phyloP scores from a whole-genome alignment of 2,888 invertebrate genomes.

The Pharmacophagus antenor region DNA sequence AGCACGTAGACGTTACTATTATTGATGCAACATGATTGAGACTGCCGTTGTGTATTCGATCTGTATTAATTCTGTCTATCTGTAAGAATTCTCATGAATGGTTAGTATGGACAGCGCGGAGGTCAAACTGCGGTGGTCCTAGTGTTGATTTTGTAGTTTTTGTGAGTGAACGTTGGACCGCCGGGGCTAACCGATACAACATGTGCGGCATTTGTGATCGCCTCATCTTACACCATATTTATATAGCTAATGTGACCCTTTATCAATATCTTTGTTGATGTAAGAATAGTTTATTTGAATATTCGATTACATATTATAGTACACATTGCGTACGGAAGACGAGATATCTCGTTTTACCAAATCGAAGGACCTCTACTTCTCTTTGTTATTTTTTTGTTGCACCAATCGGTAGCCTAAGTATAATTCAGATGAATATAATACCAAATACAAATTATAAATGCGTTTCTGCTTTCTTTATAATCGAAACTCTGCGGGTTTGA shows the following conservation, averaged over 20 bases:
- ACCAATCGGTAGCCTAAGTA: too few species aligned
- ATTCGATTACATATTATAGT: too few species aligned
- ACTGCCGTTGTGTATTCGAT: conserved; percentile 1
- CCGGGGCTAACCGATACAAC: conserved; percentile 2
- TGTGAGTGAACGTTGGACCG: conserved; percentile 11
- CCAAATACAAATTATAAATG: too few species aligned
- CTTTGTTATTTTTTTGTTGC: too few species aligned
- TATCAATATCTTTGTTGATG: neutral
- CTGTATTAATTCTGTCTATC: conserved; percentile 28
- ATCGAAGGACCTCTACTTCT: too few species aligned
- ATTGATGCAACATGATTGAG: conserved; percentile 6
- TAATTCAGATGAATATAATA: too few species aligned
- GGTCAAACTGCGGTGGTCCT: conserved; percentile 25
- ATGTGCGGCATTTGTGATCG: conserved; percentile 27
- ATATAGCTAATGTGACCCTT: neutral
- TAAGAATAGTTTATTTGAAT: too few species aligned
- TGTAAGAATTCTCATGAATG: conserved; percentile 26
- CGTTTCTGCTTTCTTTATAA: too few species aligned
- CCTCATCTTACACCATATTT: conserved; percentile 1
- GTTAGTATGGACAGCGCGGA: conserved; percentile 32
- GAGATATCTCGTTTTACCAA: too few species aligned
- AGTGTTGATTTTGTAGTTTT: conserved; percentile 25
- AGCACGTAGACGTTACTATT: conserved; percentile 1
- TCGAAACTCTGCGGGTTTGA: too few species aligned
- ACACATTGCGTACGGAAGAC: too few species aligned